A percentile compares a stretch with the other conserved stretches of the same genome.
Evolutionary conservation across 2,797 vertebrate species (phyloP).

Genomic region (Pseudochaenichthys georgianus): DNA sequence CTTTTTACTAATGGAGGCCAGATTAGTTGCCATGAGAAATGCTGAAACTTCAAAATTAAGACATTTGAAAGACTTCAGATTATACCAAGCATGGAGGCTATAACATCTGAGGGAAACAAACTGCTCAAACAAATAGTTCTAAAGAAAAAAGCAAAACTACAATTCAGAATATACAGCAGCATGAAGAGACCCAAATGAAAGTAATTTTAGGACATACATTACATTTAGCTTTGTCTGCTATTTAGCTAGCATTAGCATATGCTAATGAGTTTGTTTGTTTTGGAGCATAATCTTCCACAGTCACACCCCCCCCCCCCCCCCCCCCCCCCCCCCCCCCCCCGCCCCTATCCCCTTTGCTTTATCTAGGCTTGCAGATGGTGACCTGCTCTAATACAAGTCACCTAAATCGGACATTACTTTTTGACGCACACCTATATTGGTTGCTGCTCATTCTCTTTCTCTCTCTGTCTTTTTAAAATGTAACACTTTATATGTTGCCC

Average conservation of each 20-base stretch:
- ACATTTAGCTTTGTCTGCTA: slow-evolving; percentile 10
- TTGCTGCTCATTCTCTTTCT: slow-evolving; percentile 31
- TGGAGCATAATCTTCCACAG: slow-evolving; percentile 33
- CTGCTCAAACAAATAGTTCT: not conserved
- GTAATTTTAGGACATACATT: slow-evolving; percentile 6
- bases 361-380: slow-evolving; percentile 71
- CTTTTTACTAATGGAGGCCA: not conserved
- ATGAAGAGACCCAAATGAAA: not conserved
- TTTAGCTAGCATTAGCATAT: slow-evolving; percentile 52
- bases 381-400: slow-evolving; percentile 72
- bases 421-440: slow-evolving; percentile 61
- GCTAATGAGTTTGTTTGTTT: slow-evolving; percentile 51
- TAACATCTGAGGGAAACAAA: not conserved
- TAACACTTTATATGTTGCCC: slow-evolving; percentile 17
- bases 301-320: too few species aligned
- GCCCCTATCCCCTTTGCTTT: slow-evolving; percentile 12
- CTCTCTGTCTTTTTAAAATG: not conserved
- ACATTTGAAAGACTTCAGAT: not conserved
- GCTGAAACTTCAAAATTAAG: too few species aligned
- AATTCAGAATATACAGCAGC: too few species aligned
- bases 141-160: not conserved
- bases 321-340: too few species aligned
- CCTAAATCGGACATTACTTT: slow-evolving; percentile 76
- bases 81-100: not conserved
- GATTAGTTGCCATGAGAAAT: too few species aligned